These are phyloP conservation scores for Piprites chloris DNA, from an alignment of 2,113 vertebrate genomes.

Conservation along the genomic window DNA sequence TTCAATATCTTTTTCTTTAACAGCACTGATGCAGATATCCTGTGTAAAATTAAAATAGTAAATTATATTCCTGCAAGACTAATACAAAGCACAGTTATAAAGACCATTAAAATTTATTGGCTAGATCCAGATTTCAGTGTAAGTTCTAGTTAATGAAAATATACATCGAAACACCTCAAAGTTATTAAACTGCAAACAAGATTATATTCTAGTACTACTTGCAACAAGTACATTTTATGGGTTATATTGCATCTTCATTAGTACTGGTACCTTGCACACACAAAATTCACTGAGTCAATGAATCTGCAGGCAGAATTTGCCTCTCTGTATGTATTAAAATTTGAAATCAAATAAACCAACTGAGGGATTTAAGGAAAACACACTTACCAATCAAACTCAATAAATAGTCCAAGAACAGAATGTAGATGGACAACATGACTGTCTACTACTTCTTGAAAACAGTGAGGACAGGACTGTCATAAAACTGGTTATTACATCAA, in stretches of 20 bases:
- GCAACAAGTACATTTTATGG: neutral
- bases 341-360: neutral
- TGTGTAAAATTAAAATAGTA: constrained; percentile 38
- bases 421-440: accelerated
- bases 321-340: neutral
- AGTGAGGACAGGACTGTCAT: neutral
- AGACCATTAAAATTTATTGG: neutral
- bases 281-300: neutral
- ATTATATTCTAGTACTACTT: neutral
- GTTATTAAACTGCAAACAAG: neutral
- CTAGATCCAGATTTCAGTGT: neutral
- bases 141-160: neutral
- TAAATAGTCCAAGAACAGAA: neutral
- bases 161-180: neutral
- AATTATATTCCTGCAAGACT: neutral
- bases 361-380: neutral
- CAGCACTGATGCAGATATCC: constrained; percentile 84
- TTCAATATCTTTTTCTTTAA: constrained; percentile 86
- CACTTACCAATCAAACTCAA: neutral
- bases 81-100: neutral
- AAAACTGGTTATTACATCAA: neutral
- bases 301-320: neutral
- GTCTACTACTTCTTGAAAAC: neutral
- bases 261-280: neutral
- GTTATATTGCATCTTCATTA: neutral